Evolutionary conservation across 2,113 vertebrate species (phyloP).

Genomic region (Rhagologus leucostigma): DNA sequence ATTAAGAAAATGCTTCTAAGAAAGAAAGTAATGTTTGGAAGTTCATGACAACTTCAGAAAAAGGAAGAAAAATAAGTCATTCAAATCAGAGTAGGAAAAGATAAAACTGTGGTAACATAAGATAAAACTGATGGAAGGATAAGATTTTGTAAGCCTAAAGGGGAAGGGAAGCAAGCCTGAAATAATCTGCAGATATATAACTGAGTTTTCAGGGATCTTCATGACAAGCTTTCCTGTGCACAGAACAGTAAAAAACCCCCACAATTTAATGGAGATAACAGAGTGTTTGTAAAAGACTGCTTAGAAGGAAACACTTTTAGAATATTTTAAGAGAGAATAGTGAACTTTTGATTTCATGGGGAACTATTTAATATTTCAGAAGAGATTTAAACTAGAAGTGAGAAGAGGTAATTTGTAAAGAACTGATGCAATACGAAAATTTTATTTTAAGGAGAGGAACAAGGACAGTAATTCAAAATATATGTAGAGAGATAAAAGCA

Average conservation of each 20-base stretch:
- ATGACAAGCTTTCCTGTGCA: neutral
- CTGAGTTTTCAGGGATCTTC: neutral
- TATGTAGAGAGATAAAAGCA: neutral
- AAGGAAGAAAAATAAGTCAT: neutral
- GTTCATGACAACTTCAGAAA: neutral
- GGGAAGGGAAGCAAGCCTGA: neutral
- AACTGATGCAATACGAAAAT: neutral
- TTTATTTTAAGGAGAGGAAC: neutral
- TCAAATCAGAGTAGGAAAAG: neutral
- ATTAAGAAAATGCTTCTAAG: neutral
- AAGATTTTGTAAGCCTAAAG: neutral
- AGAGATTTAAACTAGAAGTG: neutral
- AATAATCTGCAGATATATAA: neutral
- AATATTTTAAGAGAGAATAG: neutral
- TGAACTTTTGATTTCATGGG: neutral
- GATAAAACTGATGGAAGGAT: neutral
- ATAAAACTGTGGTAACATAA: neutral
- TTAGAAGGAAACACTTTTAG: neutral
- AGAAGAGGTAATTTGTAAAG: neutral
- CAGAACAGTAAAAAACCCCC: fast-evolving
- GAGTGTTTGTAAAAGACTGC: neutral
- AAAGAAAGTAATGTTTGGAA: neutral
- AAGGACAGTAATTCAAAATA: neutral
- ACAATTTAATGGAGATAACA: neutral
- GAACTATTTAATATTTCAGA: neutral